Conservation (phyloP, 2,113 vertebrate genomes). For the Neopipo cinnamomea region DNA sequence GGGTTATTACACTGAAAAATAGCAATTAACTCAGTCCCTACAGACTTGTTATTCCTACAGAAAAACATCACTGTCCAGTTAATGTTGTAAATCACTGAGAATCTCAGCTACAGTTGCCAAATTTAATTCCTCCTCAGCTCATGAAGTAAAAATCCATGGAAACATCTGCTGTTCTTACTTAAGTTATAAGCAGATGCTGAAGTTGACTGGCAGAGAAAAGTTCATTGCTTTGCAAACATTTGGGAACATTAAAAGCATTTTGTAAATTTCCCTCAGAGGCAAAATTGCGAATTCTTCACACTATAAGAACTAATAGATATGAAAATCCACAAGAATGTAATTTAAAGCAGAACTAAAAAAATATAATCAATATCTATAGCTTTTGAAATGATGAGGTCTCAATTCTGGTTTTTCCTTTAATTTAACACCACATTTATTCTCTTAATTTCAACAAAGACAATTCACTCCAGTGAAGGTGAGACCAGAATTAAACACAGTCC, state of each 20-base stretch:
- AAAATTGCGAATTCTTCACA: background rate
- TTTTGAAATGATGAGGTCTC: background rate
- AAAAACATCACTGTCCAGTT: conserved; percentile 1
- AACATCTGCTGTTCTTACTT: conserved; percentile 13
- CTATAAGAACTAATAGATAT: background rate
- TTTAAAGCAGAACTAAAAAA: background rate
- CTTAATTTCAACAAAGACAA: background rate
- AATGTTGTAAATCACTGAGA: background rate
- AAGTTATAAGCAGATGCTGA: background rate
- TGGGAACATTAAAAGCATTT: background rate
- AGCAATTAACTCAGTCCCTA: conserved; percentile 21
- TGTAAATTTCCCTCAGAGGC: rapidly evolving
- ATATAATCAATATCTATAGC: background rate
- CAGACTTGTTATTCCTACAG: background rate
- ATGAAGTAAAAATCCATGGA: background rate
- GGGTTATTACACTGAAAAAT: background rate
- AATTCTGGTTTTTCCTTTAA: background rate
- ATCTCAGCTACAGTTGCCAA: background rate
- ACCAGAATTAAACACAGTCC: background rate
- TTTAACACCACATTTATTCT: background rate
- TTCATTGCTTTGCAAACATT: background rate
- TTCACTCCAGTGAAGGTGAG: background rate
- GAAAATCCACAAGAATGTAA: background rate
- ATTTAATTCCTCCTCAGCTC: background rate
- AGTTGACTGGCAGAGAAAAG: background rate